Percentiles rank a stretch among this genome's conserved stretches.
Conservation (phyloP, 1,140 invertebrate genomes). For the Calosoma granatense region DNA sequence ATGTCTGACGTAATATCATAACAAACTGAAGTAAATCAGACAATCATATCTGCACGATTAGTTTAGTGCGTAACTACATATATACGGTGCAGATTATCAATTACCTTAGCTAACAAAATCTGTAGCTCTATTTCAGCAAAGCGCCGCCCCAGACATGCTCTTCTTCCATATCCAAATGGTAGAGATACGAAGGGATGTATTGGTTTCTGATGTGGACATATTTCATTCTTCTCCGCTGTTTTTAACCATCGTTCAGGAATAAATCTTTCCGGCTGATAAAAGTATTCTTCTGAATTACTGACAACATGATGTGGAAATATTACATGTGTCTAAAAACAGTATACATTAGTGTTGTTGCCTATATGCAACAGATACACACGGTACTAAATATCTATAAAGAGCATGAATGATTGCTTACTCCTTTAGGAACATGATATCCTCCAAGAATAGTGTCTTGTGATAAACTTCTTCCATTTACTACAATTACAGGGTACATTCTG, state of each 20-base stretch:
- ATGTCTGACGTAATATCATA: too few species aligned
- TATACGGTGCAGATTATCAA: too few species aligned
- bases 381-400: too few species aligned
- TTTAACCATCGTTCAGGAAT: constrained; percentile 69
- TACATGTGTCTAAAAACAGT: constrained; percentile 56
- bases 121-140: constrained; percentile 74
- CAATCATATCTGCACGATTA: too few species aligned
- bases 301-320: constrained; percentile 74
- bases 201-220: constrained; percentile 31
- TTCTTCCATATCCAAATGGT: constrained; percentile 71
- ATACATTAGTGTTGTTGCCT: constrained; percentile 12
- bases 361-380: background rate
- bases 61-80: too few species aligned
- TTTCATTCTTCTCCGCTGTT: constrained; percentile 17
- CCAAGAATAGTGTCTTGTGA: constrained; percentile 67
- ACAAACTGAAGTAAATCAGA: too few species aligned
- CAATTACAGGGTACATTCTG: constrained; percentile 79
- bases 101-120: constrained; percentile 54
- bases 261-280: constrained; percentile 53
- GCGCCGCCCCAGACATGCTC: constrained; percentile 70
- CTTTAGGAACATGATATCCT: constrained; percentile 78
- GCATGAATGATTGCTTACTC: too few species aligned
- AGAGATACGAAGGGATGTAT: constrained; percentile 64
- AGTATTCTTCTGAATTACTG: constrained; percentile 63
- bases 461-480: constrained; percentile 73